Conservation (phyloP, 1,140 invertebrate genomes). For the Zaprionus taronus region DNA sequence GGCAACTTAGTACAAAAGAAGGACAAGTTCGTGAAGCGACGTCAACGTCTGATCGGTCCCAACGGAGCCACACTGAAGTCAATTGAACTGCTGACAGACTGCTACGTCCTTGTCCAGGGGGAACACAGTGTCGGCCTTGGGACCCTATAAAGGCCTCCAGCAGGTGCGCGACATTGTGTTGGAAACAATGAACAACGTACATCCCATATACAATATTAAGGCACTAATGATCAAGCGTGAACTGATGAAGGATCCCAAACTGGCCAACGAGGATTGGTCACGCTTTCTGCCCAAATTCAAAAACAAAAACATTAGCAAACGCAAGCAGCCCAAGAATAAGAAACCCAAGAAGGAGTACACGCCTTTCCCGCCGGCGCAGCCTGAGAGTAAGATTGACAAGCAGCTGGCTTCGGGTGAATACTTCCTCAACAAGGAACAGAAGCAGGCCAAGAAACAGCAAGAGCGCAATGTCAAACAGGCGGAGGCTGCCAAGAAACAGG, state of each 20-base stretch:
- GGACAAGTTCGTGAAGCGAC: slow-evolving; percentile 97
- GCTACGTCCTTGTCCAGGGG: slow-evolving; percentile 99
- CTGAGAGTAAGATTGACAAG: slow-evolving; percentile 97
- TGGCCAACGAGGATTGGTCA: slow-evolving; percentile 98
- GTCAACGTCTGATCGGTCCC: slow-evolving; percentile 97
- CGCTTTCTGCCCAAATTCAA: slow-evolving; percentile 98
- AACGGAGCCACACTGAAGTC: slow-evolving; percentile 99
- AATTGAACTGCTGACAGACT: slow-evolving; percentile 98
- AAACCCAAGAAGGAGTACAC: slow-evolving; percentile 96
- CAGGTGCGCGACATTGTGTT: slow-evolving; percentile 96
- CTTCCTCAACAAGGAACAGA: slow-evolving; percentile 95
- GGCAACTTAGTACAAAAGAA: slow-evolving; percentile 95
- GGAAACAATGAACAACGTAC: slow-evolving; percentile 99
- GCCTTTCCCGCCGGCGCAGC: slow-evolving; percentile 97
- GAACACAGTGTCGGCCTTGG: slow-evolving; percentile 98
- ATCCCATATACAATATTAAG: slow-evolving; percentile 99
- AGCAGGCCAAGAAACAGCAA: slow-evolving; percentile 89
- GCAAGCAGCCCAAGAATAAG: slow-evolving; percentile 93
- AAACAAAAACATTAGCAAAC: slow-evolving; percentile 94
- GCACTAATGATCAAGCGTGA: slow-evolving; percentile 99
- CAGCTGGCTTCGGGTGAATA: slow-evolving; percentile 98
- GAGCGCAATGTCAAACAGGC: slow-evolving; percentile 91
- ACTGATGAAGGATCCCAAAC: slow-evolving; percentile 94
- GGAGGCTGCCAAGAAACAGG: slow-evolving; percentile 88
- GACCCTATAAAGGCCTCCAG: slow-evolving; percentile 96